Conservation (phyloP, 2,888 invertebrate species). For the Cyclophora albipunctata region DNA sequence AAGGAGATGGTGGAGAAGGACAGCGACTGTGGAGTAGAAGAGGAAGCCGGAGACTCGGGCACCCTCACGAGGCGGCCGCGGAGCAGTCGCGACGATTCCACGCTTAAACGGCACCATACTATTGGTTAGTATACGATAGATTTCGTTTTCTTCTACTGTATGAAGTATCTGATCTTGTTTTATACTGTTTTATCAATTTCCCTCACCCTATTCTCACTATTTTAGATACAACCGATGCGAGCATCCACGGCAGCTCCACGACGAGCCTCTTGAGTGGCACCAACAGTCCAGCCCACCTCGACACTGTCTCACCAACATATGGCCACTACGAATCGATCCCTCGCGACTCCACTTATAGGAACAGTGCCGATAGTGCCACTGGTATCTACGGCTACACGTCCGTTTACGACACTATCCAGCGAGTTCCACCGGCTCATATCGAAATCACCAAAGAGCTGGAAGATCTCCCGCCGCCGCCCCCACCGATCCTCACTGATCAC, state of each 20-base stretch:
- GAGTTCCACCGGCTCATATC: conserved; percentile 79
- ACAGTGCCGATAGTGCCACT: conserved; percentile 45
- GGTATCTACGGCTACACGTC: conserved; percentile 62
- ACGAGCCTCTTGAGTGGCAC: conserved; percentile 28
- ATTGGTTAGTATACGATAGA: conserved; percentile 29
- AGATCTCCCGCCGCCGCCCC: conserved; percentile 80
- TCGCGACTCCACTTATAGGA: conserved; percentile 40
- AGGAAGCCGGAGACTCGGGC: conserved; percentile 66
- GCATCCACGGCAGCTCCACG: conserved; percentile 32
- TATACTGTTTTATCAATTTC: neutral
- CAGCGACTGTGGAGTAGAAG: conserved; percentile 40
- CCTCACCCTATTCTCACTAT: neutral
- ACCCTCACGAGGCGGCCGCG: conserved; percentile 74
- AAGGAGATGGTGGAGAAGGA: conserved; percentile 89
- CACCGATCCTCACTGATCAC: conserved; percentile 74
- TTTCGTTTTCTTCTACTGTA: no score
- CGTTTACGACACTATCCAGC: conserved; percentile 63
- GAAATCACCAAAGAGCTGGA: conserved; percentile 42
- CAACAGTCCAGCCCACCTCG: conserved; percentile 36
- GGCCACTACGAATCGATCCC: conserved; percentile 52
- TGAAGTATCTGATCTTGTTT: neutral
- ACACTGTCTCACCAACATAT: conserved; percentile 43
- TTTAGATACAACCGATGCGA: conserved; percentile 41
- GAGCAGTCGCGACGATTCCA: conserved; percentile 46
- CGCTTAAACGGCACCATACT: conserved; percentile 54